Base-by-base conservation (phyloP, 2,113 vertebrate genomes). In the Catharus bicknelli region DNA sequence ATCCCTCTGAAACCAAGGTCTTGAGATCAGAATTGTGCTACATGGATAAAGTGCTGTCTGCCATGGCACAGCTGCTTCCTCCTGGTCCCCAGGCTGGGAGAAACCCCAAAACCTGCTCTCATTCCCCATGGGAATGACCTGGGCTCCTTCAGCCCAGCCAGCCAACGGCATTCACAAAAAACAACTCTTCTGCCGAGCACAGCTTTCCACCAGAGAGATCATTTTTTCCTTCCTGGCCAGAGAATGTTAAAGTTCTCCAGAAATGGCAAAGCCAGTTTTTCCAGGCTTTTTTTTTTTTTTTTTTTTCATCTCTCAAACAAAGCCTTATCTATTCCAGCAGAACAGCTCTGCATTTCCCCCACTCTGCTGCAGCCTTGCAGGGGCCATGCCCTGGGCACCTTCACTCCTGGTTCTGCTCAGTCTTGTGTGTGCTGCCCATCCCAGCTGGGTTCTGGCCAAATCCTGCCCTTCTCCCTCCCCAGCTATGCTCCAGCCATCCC, bases 271-370 rank as follows among this genome's bases (percentile, higher is more conserved):
- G 77, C 64, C 77, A 86, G 43, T 62, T 93, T 94, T 95, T 88
- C 91, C 91, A 90, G 64, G 51, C 29, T 48, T 75, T 83, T 40
- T 74, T 53, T 13, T 6, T 34, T 40, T 30, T 34, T 30, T 34
- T 32, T 23, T 23, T 16, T 27, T 14, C 18, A 29, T 79, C 61
- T 69, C 59, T 48, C 54, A 57, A 84, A 94, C 94, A 93, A 92
- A 93, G 86, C 34, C 68, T 90, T 77, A 80, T 86, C 89, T 94
- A 53, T 96, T 74, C 26, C 9, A 86, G 77, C 87, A 86, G 81
- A 61, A 30, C n/a, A 68, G 74, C 69, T 77, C n/a, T 61, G 45
- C 42, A 2, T 57, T 88, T 23, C 67, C 68, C 67, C 42, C 34
- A 36, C 73, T 63, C 55, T 48, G 72, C 82, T 4, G 2, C 32